Evolutionary conservation across 30 jellyfish, hydroid and myxozoan species (phyloP), one percentile per base, ranked within the genome.

Genomic region (Aurelia sp.): DNA sequence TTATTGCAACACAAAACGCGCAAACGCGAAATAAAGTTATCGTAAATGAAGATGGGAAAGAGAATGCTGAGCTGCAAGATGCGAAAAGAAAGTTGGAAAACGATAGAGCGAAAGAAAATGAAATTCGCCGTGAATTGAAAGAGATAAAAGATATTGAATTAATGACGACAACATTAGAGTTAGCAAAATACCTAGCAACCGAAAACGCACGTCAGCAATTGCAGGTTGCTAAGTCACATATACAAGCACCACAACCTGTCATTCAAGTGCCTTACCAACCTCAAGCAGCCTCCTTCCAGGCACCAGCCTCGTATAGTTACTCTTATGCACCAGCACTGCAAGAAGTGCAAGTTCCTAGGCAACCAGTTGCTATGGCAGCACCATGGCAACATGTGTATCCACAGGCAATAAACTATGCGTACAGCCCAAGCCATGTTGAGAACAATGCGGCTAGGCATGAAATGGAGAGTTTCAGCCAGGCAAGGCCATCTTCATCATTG

Each of bases 141-240:
- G 95, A 88, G 51, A 50, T 94, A 67, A 94, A 94, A 60, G 92
- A 88, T 61, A 62, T 94, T 35, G 99, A 94, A 62, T 83, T 94
- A 59, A 82, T 94, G 82, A 96, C 99, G 15, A 94, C 99, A 13
- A 96, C 86, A 55, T 44, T 94, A 16, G 99, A 94, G 70, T 64
- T 94, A 51, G 99, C 99, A 38, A 94, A 94, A 80, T 94, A 88
- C 80, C 73, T 94, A 13, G 99, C 99, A 17, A 76, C 78, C 62
- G 97, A 94, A 50, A 87, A 86, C 31, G 95, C 97, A 61, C 74
- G 77, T 27, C 97, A 88, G 9, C 74, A 94, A 44, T 74, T 94
- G 69, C 87, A 78, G 13, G 38, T 47, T 19, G 99, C 99, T 4
- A 61, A 80, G 67, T 82, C 94, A 13, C 63, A 67, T 12, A 74